These are phyloP conservation scores for Copidosoma aretas DNA, from an alignment of 2,888 invertebrate genomes.

Conservation along the genomic window DNA sequence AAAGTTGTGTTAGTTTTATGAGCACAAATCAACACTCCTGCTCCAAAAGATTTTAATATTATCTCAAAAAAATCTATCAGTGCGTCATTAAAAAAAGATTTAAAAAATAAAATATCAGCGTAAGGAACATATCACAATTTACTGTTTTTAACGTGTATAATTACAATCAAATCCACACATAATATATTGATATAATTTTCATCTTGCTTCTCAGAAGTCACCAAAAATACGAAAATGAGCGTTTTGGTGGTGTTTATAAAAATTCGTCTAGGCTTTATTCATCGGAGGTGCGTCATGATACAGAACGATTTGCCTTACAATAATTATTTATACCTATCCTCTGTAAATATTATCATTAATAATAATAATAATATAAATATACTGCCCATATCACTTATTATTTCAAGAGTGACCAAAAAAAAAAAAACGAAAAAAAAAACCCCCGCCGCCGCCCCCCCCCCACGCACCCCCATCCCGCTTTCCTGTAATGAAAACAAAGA, in stretches of 20 bases:
- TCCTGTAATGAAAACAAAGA: slow-evolving; percentile 34
- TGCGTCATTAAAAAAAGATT: slow-evolving; percentile 15
- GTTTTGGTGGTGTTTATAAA: slow-evolving; percentile 42
- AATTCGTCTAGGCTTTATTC: slow-evolving; percentile 42
- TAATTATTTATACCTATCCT: no score
- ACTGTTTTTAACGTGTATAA: slow-evolving; percentile 17
- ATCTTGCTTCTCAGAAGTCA: slow-evolving; percentile 23
- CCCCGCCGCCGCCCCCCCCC: no score
- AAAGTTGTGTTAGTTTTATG: slow-evolving; percentile 45
- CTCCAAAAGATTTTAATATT: slow-evolving; percentile 30
- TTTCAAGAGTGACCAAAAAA: slow-evolving; percentile 24
- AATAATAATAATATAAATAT: slow-evolving; percentile 33
- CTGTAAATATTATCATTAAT: slow-evolving; percentile 18
- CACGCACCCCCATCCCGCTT: slow-evolving; percentile 23
- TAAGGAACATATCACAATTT: slow-evolving; percentile 19
- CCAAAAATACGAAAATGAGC: slow-evolving; percentile 14
- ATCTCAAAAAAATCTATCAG: neutral
- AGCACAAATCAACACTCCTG: slow-evolving; percentile 40
- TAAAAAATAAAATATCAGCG: slow-evolving; percentile 12
- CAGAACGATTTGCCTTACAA: no score
- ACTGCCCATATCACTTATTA: slow-evolving; percentile 36
- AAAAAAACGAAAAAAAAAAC: slow-evolving; percentile 26
- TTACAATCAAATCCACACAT: slow-evolving; percentile 26
- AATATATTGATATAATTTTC: slow-evolving; percentile 28
- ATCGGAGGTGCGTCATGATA: slow-evolving; percentile 44